Evolutionary conservation across 2,888 invertebrate genomes (phyloP).

Genomic region (Embidobia sp.): DNA sequence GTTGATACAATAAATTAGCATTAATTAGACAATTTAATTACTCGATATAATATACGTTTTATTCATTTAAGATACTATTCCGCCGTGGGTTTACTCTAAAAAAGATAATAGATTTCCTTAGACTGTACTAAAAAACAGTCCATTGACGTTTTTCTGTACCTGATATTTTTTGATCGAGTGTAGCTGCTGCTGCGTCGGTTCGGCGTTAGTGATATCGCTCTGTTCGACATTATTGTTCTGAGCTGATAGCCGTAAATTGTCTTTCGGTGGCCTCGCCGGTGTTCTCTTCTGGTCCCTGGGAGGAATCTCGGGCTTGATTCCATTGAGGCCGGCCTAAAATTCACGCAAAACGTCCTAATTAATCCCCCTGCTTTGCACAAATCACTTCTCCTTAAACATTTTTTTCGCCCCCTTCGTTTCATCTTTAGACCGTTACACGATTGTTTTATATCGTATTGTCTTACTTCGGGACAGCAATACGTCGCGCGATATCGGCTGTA

Average conservation of each 20-base stretch:
- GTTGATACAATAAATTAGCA: too few species aligned
- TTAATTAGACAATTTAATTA: too few species aligned
- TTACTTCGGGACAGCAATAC: not conserved
- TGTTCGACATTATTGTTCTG: slow-evolving; percentile 82
- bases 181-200: slow-evolving; percentile 90
- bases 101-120: too few species aligned
- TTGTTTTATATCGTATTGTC: slow-evolving; percentile 2
- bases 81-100: too few species aligned
- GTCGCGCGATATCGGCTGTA: slow-evolving; percentile 13
- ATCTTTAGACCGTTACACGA: not conserved
- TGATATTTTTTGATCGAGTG: slow-evolving; percentile 96
- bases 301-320: slow-evolving; percentile 84
- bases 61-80: too few species aligned
- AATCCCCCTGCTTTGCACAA: slow-evolving; percentile 25
- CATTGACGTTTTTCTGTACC: slow-evolving; percentile 83
- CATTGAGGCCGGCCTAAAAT: slow-evolving; percentile 79
- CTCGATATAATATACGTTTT: too few species aligned
- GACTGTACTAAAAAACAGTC: too few species aligned
- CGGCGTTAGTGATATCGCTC: slow-evolving; percentile 82
- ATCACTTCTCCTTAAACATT: too few species aligned
- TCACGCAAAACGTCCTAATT: slow-evolving; percentile 67
- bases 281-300: slow-evolving; percentile 88
- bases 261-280: slow-evolving; percentile 85
- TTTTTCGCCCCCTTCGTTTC: not conserved
- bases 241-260: slow-evolving; percentile 84